Conservation (phyloP, 2,888 invertebrate genomes). For the Sarcophaga carnaria region DNA sequence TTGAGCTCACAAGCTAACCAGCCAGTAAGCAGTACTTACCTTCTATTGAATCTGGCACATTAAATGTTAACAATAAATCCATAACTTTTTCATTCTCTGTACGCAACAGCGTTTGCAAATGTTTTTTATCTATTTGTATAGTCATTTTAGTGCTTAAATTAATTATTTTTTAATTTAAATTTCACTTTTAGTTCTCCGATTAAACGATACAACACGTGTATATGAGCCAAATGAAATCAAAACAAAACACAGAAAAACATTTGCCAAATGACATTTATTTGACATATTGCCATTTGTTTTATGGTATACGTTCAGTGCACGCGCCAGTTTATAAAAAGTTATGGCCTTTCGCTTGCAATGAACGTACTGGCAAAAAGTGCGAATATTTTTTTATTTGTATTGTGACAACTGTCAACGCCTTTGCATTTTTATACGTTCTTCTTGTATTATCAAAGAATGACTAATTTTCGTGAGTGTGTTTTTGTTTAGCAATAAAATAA, state of each 20-base stretch:
- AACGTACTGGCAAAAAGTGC: conserved; percentile 35
- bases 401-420: conserved; percentile 65
- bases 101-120: conserved; percentile 65
- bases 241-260: conserved; percentile 63
- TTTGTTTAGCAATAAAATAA: conserved; percentile 64
- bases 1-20: no score
- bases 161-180: conserved; percentile 24
- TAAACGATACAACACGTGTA: conserved; percentile 59
- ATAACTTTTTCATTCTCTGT: conserved; percentile 76
- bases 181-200: not conserved
- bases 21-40: conserved; percentile 63
- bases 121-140: conserved; percentile 69
- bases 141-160: conserved; percentile 66
- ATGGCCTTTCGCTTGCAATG: conserved; percentile 33
- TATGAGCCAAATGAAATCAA: conserved; percentile 31
- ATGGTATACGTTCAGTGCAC: conserved; percentile 55
- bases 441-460: conserved; percentile 72
- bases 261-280: conserved; percentile 37
- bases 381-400: conserved; percentile 51
- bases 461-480: conserved; percentile 72
- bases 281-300: conserved; percentile 20
- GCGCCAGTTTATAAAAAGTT: not conserved
- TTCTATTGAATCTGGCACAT: conserved; percentile 79
- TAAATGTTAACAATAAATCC: conserved; percentile 76
- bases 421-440: conserved; percentile 68